Conservation (phyloP, 2,888 invertebrate genomes). For the Quadroppia sp. region DNA sequence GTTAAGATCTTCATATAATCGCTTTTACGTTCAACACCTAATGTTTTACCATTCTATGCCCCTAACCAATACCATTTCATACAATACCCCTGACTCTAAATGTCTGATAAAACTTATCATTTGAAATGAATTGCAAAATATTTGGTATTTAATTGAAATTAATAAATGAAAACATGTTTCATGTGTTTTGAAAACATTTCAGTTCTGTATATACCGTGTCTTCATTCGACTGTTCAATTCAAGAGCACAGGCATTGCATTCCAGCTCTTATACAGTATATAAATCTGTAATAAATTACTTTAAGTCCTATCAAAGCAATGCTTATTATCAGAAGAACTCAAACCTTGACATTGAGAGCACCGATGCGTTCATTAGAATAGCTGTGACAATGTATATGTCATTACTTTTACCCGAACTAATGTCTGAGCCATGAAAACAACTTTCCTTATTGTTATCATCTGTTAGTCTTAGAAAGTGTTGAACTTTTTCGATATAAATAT, state of each 20-base stretch:
- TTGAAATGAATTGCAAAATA: neutral
- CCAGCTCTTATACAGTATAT: neutral
- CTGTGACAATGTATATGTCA: neutral
- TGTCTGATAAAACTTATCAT: neutral
- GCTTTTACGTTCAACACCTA: slow-evolving; percentile 5
- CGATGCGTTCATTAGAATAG: neutral
- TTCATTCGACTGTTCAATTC: neutral
- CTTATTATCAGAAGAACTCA: neutral
- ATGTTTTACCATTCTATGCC: neutral
- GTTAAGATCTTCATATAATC: slow-evolving; percentile 4
- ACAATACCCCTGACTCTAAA: neutral
- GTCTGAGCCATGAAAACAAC: neutral
- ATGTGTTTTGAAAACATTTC: too few species aligned
- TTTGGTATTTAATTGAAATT: neutral
- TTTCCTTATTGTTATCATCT: neutral
- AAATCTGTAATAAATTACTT: slow-evolving; percentile 2
- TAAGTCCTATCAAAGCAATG: neutral
- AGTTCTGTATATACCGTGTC: neutral
- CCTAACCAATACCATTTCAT: neutral
- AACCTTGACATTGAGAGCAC: slow-evolving; percentile 20
- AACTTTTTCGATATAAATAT: neutral
- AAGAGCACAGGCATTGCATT: neutral
- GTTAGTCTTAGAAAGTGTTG: slow-evolving; percentile 10
- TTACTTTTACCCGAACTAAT: slow-evolving; percentile 14
- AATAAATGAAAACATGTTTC: neutral